These are phyloP conservation scores for Protobothrops mucrosquamatus DNA, from an alignment of 2,113 vertebrate species.

Conservation along the genomic window DNA sequence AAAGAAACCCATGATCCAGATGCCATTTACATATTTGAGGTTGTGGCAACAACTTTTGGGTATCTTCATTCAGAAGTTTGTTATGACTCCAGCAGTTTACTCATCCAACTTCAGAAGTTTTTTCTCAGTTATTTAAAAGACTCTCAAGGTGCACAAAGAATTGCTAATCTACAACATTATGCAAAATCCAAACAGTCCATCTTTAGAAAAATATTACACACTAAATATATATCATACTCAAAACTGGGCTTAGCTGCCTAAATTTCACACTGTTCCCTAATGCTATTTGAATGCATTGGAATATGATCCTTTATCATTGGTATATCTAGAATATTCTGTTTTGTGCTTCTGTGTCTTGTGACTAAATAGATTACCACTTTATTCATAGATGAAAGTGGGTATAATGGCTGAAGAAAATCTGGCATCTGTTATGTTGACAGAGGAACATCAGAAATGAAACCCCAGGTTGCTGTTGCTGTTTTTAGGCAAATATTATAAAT, in stretches of 20 bases:
- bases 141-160: neutral
- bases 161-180: neutral
- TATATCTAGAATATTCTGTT: neutral
- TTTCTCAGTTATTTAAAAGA: neutral
- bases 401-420: neutral
- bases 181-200: neutral
- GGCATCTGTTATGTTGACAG: neutral
- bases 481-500: neutral
- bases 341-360: neutral
- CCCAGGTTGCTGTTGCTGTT: neutral
- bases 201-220: neutral
- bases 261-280: neutral
- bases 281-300: neutral
- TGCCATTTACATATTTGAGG: neutral
- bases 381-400: neutral
- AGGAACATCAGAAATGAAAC: neutral
- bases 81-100: neutral
- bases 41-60: neutral
- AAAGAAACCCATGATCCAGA: neutral
- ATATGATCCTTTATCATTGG: neutral
- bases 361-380: neutral
- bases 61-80: neutral
- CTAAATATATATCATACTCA: neutral
- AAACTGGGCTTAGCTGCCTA: neutral
- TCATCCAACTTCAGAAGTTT: neutral